Percentiles rank a stretch among this genome's conserved stretches.
Evolutionary conservation across 2,113 vertebrate genomes (phyloP).

Genomic region (Struthio camelus): DNA sequence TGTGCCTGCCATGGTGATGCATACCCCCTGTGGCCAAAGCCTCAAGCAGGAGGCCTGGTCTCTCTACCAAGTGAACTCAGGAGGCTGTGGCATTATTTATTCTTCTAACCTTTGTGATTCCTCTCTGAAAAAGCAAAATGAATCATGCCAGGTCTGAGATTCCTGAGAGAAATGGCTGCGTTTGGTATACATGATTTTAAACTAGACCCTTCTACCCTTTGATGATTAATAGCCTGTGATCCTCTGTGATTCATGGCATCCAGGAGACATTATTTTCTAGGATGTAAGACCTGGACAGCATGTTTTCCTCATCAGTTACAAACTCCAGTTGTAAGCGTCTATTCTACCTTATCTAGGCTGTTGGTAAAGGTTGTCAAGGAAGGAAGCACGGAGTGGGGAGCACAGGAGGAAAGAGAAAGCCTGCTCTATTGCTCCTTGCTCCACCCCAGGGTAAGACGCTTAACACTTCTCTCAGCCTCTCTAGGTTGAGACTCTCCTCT

Average conservation of each 20-base stretch:
- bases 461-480: background rate
- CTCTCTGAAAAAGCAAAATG: constrained; percentile 13
- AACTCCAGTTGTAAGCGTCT: background rate
- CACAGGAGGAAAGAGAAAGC: background rate
- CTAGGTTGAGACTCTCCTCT: background rate
- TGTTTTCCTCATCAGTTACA: constrained; percentile 57
- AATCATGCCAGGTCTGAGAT: constrained; percentile 27
- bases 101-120: background rate
- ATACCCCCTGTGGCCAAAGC: background rate
- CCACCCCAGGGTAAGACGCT: background rate
- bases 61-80: background rate
- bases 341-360: background rate
- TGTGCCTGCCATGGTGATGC: background rate
- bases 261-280: constrained; percentile 45
- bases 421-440: background rate
- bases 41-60: background rate
- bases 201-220: background rate
- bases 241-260: background rate
- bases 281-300: constrained; percentile 32
- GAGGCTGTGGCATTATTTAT: constrained; percentile 6
- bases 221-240: constrained; percentile 51
- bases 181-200: constrained; percentile 31
- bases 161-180: constrained; percentile 8
- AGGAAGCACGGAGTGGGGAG: background rate
- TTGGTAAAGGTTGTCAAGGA: constrained; percentile 1